Base-by-base conservation (phyloP, 2,113 vertebrate genomes). In the Jacana jacana region DNA sequence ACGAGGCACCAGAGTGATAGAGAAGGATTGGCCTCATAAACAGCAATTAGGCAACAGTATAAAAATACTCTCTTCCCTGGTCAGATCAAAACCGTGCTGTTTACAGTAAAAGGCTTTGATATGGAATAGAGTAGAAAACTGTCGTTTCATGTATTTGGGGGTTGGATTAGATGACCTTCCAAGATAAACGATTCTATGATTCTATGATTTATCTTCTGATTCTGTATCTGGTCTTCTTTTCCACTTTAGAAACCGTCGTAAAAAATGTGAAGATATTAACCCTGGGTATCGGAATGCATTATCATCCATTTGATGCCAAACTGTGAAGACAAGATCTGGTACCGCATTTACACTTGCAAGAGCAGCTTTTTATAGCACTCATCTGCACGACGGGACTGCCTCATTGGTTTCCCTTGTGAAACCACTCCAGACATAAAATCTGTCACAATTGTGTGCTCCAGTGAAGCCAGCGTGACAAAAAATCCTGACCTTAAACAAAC, bases 351-450 rank as follows among this genome's bases (percentile, higher is more conserved):
- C 55, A 70, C 79, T 81, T 79, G 17, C 51, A 90, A 91, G 30
- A 86, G 35, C 25, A 89, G 63, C 30, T 91, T 96, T 91, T 94
- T 86, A 83, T 88, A 94, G 37, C 79, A 60, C 23, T 88, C 44
- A 31, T 84, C 78, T 55, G n/a, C 37, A 92, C 77, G 79, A 77
- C 52, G 82, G 23, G 27, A 77, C 66, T 94, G 71, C n/a, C 49
- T 89, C 78, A 81, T 35, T 3, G 1, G 46, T 60, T 91, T 85
- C 35, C 58, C 71, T 77, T 58, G 37, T 93, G 85, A 94, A 81
- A 91, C 46, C n/a, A 93, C 54, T 65, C 54, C 42, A 88, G 37
- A 88, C 42, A 58, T 17, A 82, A 96, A 80, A 82, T 61, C 46
- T 94, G 75, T 81, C 85, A 83, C 58, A 3, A 1, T 0, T 4